Percentiles rank a stretch among this genome's conserved stretches.
phyloP scores from a whole-genome alignment of 2,888 invertebrate genomes.

The Rotaria macrura region DNA sequence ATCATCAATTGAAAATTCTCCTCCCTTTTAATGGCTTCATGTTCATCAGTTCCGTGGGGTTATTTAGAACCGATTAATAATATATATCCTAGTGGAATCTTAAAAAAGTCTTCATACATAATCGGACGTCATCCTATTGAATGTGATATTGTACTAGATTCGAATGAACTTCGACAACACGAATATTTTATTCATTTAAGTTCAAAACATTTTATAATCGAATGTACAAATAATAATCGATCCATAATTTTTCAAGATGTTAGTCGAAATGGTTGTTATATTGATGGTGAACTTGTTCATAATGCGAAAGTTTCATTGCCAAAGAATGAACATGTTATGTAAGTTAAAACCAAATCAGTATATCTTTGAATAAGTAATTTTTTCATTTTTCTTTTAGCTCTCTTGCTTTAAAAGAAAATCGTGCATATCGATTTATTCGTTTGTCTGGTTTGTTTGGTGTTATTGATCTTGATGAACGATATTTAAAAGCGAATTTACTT shows the following conservation, averaged over 20 bases:
- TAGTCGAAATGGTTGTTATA: slow-evolving; percentile 16
- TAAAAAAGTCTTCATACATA: neutral
- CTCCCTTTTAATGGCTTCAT: neutral
- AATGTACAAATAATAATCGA: neutral
- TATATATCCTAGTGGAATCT: neutral
- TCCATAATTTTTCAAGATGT: neutral
- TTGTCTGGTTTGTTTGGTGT: neutral
- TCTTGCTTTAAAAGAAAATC: neutral
- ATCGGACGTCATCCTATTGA: neutral
- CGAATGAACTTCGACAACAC: neutral
- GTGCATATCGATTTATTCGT: neutral
- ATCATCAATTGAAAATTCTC: neutral
- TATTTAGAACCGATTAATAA: neutral
- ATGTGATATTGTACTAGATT: neutral
- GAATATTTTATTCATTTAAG: slow-evolving; percentile 21
- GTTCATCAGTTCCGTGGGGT: neutral
- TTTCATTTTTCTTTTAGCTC: neutral
- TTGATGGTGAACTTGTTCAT: slow-evolving; percentile 10
- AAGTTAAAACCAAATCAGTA: neutral
- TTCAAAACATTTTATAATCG: neutral
- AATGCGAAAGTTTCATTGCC: neutral
- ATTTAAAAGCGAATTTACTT: neutral
- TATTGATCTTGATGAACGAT: neutral
- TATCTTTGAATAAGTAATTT: too few species aligned
- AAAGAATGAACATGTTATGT: slow-evolving; percentile 7